Percentiles rank a stretch among this genome's conserved stretches.
Evolutionary conservation across 2,113 vertebrate genomes (phyloP).

Genomic region (Halcyon senegalensis): DNA sequence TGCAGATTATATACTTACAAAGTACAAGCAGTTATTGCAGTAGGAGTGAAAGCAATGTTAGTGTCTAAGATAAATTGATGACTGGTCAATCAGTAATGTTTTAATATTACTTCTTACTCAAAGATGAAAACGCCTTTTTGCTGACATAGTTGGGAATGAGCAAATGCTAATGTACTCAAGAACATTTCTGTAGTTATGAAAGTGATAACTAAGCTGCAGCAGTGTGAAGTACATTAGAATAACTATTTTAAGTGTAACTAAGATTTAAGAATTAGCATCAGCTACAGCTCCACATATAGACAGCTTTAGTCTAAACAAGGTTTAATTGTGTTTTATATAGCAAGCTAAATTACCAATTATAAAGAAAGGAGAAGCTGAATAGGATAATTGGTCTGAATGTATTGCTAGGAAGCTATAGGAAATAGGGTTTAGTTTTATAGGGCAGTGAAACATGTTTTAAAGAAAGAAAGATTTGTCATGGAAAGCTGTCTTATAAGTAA

Average conservation of each 20-base stretch:
- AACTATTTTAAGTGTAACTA: slow-evolving; percentile 5
- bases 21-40: not conserved
- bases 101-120: not conserved
- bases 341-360: slow-evolving; percentile 20
- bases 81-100: not conserved
- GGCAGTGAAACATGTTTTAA: not conserved
- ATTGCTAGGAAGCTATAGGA: slow-evolving; percentile 2
- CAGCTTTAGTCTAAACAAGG: slow-evolving; percentile 7
- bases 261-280: slow-evolving; percentile 1
- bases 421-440: slow-evolving; percentile 14
- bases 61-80: not conserved
- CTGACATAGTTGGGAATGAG: slow-evolving; percentile 33
- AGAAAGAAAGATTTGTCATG: not conserved
- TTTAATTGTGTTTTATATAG: slow-evolving; percentile 43
- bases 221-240: slow-evolving; percentile 25
- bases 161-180: slow-evolving; percentile 1
- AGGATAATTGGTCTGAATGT: slow-evolving; percentile 19
- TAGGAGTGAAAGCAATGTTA: slow-evolving; percentile 5
- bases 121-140: slow-evolving; percentile 42
- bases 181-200: slow-evolving; percentile 19
- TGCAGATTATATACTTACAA: slow-evolving; percentile 13
- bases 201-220: slow-evolving; percentile 23
- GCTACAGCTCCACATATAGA: not conserved
- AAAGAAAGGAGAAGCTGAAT: not conserved
- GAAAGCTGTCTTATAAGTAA: not conserved